These are phyloP conservation scores for Peromyscus eremicus DNA, from an alignment of 2,797 vertebrate species.

Conservation along the genomic window DNA sequence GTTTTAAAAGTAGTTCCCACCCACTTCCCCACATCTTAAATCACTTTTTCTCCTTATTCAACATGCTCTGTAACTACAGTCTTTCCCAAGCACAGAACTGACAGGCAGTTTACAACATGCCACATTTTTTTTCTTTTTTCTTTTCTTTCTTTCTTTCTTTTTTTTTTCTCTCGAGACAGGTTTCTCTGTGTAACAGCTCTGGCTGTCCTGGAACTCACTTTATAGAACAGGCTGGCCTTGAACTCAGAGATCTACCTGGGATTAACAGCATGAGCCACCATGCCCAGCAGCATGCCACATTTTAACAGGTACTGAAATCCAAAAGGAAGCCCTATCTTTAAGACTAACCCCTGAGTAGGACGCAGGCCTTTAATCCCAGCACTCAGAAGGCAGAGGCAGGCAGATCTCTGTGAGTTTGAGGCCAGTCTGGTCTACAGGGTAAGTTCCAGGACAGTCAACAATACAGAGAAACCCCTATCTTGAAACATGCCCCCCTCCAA, in stretches of 20 bases:
- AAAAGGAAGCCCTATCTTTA: neutral
- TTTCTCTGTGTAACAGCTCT: neutral
- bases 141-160: neutral
- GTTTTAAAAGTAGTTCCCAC: neutral
- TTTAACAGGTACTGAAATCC: conserved; percentile 1
- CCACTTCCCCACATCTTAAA: neutral
- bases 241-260: neutral
- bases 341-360: neutral
- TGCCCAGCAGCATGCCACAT: neutral
- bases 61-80: neutral
- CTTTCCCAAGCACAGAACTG: neutral
- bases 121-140: neutral
- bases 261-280: neutral
- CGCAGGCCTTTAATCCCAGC: neutral
- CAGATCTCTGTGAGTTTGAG: neutral
- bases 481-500: neutral
- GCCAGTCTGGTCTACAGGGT: neutral
- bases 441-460: neutral
- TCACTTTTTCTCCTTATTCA: conserved; percentile 6
- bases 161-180: neutral
- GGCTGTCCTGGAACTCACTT: neutral
- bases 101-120: neutral
- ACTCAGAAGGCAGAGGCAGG: neutral
- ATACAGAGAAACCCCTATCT: neutral
- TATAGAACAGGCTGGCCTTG: neutral